Conservation (phyloP, 2,113 vertebrate genomes). For the Heteronetta atricapilla region DNA sequence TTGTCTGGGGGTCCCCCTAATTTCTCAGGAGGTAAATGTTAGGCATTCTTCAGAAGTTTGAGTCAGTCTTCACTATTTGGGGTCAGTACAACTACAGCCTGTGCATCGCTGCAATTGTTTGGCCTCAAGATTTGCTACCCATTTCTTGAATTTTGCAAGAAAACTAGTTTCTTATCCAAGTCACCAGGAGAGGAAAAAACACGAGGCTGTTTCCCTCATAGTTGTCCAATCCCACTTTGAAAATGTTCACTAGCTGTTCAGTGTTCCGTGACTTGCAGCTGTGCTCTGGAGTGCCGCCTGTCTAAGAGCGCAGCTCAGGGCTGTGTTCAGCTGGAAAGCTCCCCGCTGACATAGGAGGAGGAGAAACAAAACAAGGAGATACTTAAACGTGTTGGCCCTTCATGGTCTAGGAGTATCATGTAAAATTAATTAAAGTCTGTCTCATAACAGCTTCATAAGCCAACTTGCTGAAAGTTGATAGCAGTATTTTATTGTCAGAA, state of each 20-base stretch:
- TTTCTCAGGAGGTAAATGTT: neutral
- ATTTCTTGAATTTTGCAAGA: neutral
- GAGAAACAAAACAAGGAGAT: neutral
- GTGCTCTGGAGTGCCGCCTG: neutral
- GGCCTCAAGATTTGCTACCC: neutral
- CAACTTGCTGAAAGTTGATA: neutral
- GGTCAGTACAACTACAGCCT: neutral
- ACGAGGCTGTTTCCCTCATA: neutral
- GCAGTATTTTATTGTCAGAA: neutral
- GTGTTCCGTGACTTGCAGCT: neutral
- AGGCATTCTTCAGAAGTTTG: neutral
- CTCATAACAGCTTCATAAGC: neutral
- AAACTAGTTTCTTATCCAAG: neutral
- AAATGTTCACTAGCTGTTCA: neutral
- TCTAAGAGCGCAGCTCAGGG: neutral
- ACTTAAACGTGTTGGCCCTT: fast-evolving
- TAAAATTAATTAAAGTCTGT: neutral
- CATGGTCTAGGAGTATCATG: neutral
- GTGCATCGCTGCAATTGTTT: neutral
- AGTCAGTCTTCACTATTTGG: neutral
- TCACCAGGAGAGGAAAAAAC: neutral
- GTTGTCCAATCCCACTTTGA: neutral
- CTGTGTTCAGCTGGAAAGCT: neutral
- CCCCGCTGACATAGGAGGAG: neutral
- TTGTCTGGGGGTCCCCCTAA: neutral